Evolutionary conservation across 2,888 invertebrate genomes (phyloP), one percentile per base, ranked within the genome.

Genomic region (Brachypalpus laphriformis): DNA sequence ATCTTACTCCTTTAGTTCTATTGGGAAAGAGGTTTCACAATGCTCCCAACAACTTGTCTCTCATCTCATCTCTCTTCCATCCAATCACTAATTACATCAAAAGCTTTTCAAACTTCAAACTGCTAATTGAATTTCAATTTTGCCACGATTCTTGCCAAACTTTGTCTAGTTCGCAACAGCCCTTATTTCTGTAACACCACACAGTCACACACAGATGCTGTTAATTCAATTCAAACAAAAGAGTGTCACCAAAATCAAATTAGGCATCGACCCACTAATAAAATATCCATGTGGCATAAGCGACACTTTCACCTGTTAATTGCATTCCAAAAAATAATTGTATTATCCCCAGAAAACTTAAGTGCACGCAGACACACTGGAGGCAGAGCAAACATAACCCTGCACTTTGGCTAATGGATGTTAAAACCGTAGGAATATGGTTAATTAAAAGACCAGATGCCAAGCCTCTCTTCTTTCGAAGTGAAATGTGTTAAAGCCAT

Each of bases 181-280:
- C 45, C 25, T 54, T 18, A 34, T 31, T 40, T 8, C 31, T n/a
- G n/a, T 7, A 9, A 16, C 42, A 42, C 45, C 45, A 7, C 66
- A 57, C 56, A 47, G n/a, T 8, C 45, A 49, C 56, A 56, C 54
- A 74, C 70, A 70, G 63, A 68, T 76, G 63, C 42, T 59, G 37
- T 25, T 71, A 76, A 75, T 63, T 81, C 22, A 57, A 70, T 81
- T 81, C 20, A 9, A 61, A 25, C 66, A 61, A 81, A 61, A 31
- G 47, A 47, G 51, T 81, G 40, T 68, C 74, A 74, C 61, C 68
- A 56, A 47, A 81, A 74, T 81, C 18, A n/a, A 74, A 68, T 81
- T 63, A 74, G 25, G 9, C 34, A 51, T 28, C 31, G 18, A 18
- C 31, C 37, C 63, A 45, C 49, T 61, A 57, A 65, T 49, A 49